Evolutionary conservation across 2,113 vertebrate genomes (phyloP).

Genomic region (Oreochromis niloticus): DNA sequence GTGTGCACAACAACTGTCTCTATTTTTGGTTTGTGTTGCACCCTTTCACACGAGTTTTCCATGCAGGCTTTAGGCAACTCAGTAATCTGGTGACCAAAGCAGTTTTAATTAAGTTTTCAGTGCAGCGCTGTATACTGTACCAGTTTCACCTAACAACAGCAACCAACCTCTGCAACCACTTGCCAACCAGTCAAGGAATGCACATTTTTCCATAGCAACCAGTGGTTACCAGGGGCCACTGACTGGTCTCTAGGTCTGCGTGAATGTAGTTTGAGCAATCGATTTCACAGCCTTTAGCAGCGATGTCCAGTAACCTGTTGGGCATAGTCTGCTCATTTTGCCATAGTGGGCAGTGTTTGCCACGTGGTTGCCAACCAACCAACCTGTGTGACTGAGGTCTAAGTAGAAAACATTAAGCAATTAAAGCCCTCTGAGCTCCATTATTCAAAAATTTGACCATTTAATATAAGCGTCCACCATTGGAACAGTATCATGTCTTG

Average conservation of each 20-base stretch:
- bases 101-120: not conserved
- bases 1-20: not conserved
- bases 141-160: not conserved
- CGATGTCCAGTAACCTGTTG: rapidly evolving
- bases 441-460: not conserved
- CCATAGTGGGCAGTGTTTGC: not conserved
- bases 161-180: not conserved
- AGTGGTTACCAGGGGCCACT: not conserved
- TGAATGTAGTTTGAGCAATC: not conserved
- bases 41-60: not conserved
- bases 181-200: not conserved
- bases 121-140: not conserved
- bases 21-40: not conserved
- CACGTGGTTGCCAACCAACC: not conserved
- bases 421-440: not conserved
- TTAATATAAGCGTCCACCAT: not conserved
- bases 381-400: not conserved
- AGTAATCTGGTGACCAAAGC: not conserved
- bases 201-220: not conserved
- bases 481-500: not conserved
- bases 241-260: not conserved
- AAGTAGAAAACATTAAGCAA: not conserved
- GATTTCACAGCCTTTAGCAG: not conserved
- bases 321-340: not conserved
- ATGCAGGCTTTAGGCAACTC: too few relatives aligned